Conservation (phyloP, 2,113 vertebrate species). For the Setophaga coronata region DNA sequence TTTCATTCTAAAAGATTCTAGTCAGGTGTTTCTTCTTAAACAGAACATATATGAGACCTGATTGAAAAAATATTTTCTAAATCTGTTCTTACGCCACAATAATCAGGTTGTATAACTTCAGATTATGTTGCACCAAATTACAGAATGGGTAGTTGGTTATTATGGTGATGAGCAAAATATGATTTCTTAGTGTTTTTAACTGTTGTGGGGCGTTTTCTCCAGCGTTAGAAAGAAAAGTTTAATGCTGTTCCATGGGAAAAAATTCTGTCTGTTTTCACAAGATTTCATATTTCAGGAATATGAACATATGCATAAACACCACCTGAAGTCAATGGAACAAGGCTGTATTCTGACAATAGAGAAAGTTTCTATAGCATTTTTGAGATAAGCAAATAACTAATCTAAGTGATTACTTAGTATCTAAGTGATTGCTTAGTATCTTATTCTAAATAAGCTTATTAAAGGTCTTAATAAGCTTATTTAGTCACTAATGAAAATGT, state of each 20-base stretch:
- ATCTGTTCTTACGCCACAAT: not conserved
- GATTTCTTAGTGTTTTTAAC: not conserved
- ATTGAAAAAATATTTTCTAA: not conserved
- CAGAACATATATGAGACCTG: not conserved
- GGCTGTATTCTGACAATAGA: not conserved
- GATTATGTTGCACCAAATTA: not conserved
- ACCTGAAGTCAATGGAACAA: not conserved
- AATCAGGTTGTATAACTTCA: not conserved
- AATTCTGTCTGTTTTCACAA: not conserved
- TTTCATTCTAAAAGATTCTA: not conserved
- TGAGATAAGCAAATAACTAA: not conserved
- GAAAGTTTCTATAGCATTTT: not conserved
- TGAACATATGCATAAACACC: not conserved
- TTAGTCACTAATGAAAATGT: not conserved
- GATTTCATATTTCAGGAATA: not conserved
- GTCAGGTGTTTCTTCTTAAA: not conserved
- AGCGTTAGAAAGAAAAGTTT: not conserved
- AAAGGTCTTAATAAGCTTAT: not conserved
- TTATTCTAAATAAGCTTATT: not conserved
- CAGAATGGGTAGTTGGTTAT: not conserved
- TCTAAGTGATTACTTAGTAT: not conserved
- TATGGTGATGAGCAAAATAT: not conserved
- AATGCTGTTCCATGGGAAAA: not conserved
- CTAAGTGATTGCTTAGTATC: rapidly evolving
- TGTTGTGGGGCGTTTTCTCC: rapidly evolving